phyloP scores from a whole-genome alignment of 1,140 invertebrate genomes.

The Drosophila erecta region DNA sequence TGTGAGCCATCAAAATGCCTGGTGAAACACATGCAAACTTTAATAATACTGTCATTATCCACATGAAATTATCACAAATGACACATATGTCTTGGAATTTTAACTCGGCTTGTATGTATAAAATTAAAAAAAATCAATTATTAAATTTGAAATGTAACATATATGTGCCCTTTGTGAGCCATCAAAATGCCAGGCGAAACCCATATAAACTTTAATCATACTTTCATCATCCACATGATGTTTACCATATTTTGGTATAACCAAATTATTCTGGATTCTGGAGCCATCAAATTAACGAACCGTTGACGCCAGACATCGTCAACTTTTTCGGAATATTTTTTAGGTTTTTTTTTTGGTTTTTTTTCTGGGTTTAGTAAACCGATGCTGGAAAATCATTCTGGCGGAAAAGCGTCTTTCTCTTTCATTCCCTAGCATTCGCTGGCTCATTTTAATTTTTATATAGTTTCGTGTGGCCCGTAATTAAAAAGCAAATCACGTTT shows the following conservation, averaged over 20 bases:
- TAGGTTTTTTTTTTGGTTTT: background rate
- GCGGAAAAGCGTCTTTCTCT: conserved; percentile 25
- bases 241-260: background rate
- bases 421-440: conserved; percentile 5
- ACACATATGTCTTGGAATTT: too few relatives aligned
- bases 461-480: conserved; percentile 46
- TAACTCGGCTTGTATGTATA: too few relatives aligned
- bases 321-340: conserved; percentile 1
- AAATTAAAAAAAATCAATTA: too few relatives aligned
- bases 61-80: too few relatives aligned
- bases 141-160: too few relatives aligned
- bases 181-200: too few relatives aligned
- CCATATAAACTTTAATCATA: background rate
- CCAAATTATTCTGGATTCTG: conserved; percentile 1
- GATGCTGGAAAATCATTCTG: conserved; percentile 38
- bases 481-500: conserved; percentile 80
- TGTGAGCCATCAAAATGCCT: too few relatives aligned
- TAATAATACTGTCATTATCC: background rate
- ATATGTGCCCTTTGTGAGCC: too few relatives aligned
- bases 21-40: background rate
- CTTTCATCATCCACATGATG: background rate
- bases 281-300: conserved; percentile 38
- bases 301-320: conserved; percentile 35
- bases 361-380: background rate
- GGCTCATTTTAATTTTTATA: conserved; percentile 7